Base-by-base conservation (phyloP, 2,888 invertebrate species). In the Esperia sulphurella region DNA sequence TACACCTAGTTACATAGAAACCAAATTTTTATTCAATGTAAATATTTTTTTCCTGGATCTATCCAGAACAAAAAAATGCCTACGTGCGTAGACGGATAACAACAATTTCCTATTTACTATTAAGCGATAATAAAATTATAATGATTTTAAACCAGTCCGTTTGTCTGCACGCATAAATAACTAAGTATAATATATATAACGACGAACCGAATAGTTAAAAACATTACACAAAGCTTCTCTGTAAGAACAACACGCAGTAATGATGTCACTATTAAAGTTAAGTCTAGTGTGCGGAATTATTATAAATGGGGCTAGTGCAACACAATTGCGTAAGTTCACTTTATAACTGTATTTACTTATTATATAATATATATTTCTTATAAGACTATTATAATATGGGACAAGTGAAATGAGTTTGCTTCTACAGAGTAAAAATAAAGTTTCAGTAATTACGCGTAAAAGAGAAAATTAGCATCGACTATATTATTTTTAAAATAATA, bases 151-250 rank as follows among this genome's bases (percentile, higher is more conserved):
- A 48, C 48, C 43, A 28, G 48, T 48, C 29, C 14, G 29, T 10
- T 13, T 21, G 21, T n/a, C 9, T 10, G 9, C 21, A 14, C 33
- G 8, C 6, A 29, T 14, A 8, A 28, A 40, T 0, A 13, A 14
- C 38, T 21, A 21, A 21, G 14, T 44, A 41, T 49, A 49, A 3
- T 35, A 31, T 31, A 31, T 9, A 33, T 45, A 41, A 41, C 14
- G 41, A 48, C 37, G 21, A n/a, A 12, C 31, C 8, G 35, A 35
- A 41, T 10, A 43, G 29, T 29, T 21, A 13, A 10, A n/a, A 14
- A 49, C 49, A 49, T 37, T 49, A 4, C 39, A 30, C 44, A 45
- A 49, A 28, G 41, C 28, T 9, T 12, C n/a, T 6, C 29, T 28
- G 33, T 35, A 9, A 1, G 13, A 41, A 29, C n/a, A 48, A 41